Conservation (phyloP, 1,140 invertebrate genomes). For the Drosophila guanche region DNA sequence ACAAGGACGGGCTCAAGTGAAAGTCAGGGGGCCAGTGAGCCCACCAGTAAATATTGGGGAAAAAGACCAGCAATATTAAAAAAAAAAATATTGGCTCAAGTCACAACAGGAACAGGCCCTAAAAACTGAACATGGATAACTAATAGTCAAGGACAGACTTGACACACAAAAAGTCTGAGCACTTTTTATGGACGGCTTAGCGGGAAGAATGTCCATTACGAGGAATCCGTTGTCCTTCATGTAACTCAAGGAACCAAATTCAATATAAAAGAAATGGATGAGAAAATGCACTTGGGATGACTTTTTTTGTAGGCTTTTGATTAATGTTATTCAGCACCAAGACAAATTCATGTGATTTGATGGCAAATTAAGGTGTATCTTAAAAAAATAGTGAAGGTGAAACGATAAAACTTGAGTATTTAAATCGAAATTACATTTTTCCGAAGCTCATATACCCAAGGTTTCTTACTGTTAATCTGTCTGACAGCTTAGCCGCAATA, state of each 20-base stretch:
- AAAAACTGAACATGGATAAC: slow-evolving; percentile 42
- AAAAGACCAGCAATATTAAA: slow-evolving; percentile 1
- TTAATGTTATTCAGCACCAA: slow-evolving; percentile 7
- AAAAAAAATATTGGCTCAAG: slow-evolving; percentile 35
- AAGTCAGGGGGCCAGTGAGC: slow-evolving; percentile 20
- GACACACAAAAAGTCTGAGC: slow-evolving; percentile 16
- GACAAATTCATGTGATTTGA: not conserved
- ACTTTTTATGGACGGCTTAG: slow-evolving; percentile 37
- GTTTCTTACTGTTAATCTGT: no score
- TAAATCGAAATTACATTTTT: no score
- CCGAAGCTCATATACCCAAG: no score
- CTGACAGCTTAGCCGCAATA: no score
- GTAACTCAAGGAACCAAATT: slow-evolving; percentile 9
- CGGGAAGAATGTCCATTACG: slow-evolving; percentile 40
- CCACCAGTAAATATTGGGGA: slow-evolving; percentile 1
- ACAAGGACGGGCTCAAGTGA: slow-evolving; percentile 36
- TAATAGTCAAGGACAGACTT: slow-evolving; percentile 44
- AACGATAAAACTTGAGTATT: no score
- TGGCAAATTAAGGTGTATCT: no score
- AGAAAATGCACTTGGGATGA: slow-evolving; percentile 11
- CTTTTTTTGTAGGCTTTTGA: slow-evolving; percentile 17
- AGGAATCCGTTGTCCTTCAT: slow-evolving; percentile 17
- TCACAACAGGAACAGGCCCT: slow-evolving; percentile 18
- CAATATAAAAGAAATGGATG: not conserved
- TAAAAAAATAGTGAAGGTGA: no score